A percentile compares a stretch with the other conserved stretches of the same genome.
Conservation (phyloP, 2,113 vertebrate species). For the Sitta europaea region DNA sequence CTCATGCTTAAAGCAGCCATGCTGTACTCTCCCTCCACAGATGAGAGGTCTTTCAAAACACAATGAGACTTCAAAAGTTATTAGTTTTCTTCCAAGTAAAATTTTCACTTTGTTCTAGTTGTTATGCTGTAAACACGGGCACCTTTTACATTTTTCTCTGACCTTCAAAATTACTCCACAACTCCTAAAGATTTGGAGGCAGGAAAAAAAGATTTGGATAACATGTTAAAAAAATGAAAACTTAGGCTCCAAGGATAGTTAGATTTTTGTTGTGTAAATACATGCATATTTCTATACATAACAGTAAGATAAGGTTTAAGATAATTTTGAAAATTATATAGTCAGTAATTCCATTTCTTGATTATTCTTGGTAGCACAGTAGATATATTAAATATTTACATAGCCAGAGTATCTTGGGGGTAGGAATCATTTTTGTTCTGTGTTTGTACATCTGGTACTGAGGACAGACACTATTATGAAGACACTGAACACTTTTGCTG, state of each 20-base stretch:
- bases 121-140: rapidly evolving
- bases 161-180: neutral
- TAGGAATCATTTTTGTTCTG: neutral
- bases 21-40: neutral
- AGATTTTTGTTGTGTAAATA: neutral
- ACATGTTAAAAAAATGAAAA: neutral
- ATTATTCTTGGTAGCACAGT: neutral
- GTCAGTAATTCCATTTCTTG: neutral
- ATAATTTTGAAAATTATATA: neutral
- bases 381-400: neutral
- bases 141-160: neutral
- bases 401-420: neutral
- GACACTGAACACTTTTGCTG: neutral
- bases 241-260: neutral
- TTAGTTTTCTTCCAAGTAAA: neutral
- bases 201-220: neutral
- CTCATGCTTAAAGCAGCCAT: neutral
- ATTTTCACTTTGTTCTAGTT: neutral
- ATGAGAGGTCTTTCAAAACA: neutral
- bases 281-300: neutral
- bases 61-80: neutral
- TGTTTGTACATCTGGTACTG: neutral
- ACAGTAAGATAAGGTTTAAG: neutral
- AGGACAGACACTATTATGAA: neutral
- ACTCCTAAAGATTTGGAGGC: neutral